Evolutionary conservation across 2,888 invertebrate species (phyloP), one percentile per base, ranked within the genome.

Genomic region (Catocala fraxini): DNA sequence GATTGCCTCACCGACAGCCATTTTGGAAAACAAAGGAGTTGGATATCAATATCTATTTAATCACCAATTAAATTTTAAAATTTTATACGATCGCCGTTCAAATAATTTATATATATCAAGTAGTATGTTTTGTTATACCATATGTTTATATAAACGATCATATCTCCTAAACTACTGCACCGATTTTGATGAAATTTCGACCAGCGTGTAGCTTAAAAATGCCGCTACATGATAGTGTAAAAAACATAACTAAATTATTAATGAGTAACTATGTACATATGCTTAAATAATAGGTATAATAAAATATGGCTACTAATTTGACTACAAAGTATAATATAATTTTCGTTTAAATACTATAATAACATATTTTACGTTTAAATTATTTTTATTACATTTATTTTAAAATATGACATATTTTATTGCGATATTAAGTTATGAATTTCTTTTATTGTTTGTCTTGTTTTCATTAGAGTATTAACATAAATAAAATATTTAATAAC

Each of bases 161-260:
- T 53, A 65, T 49, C 66, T 70, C 11, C 6, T 52, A 61, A 61
- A 66, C 49, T 15, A 42, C 52, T 51, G 1, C 5, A 45, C 10
- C 43, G 34, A 61, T 70, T 71, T 61, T 9, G 11, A 11, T 9
- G 47, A 15, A 15, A 35, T 0, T 56, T 41, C 5, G 25, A 33
- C 5, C n/a, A 7, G 10, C 49, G 0, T 11, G 43, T 42, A 58
- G 56, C 7, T 10, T 45, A 10, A 15, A 41, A 12, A 9, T 47
- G 2, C 13, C 48, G 6, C 12, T 7, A 58, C 15, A 47, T 7
- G 4, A 33, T 0, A 0, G 0, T 6, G 5, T n/a, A n/a, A n/a
- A 2, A 4, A 0, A 13, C 49, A 9, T 9, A 0, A 4, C 7
- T 7, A 9, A 7, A 7, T 39, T 39, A 7, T 39, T 46, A 7